A percentile compares a stretch with the other conserved stretches of the same genome.
Conservation (phyloP, 2,888 invertebrate genomes). For the Erpobdella octoculata region DNA sequence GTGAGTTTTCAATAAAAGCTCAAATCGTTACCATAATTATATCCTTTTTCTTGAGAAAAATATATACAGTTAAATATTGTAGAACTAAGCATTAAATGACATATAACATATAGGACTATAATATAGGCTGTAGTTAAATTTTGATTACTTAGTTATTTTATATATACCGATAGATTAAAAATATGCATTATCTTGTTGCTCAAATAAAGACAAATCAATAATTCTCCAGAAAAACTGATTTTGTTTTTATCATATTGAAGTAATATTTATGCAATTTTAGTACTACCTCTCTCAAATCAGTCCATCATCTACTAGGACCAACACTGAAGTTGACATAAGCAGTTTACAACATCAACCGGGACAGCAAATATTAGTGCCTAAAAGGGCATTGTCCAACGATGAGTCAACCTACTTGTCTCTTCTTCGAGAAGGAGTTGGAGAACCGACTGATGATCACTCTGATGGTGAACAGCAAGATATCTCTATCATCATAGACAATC, state of each 20-base stretch:
- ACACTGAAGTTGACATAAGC: constrained; percentile 1
- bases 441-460: constrained; percentile 41
- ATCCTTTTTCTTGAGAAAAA: too few relatives aligned
- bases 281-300: constrained; percentile 34
- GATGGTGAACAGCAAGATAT: constrained; percentile 55
- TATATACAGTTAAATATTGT: too few relatives aligned
- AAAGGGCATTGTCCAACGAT: not conserved
- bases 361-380: not conserved
- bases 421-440: not conserved
- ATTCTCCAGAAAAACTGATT: not conserved
- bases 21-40: too few relatives aligned
- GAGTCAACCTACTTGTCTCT: not conserved
- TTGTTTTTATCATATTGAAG: not conserved
- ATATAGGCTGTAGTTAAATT: too few relatives aligned
- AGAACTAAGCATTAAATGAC: too few relatives aligned
- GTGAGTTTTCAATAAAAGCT: too few relatives aligned
- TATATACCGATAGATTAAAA: too few relatives aligned
- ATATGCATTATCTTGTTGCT: not conserved
- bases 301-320: constrained; percentile 24
- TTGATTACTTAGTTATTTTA: too few relatives aligned
- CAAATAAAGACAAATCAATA: not conserved
- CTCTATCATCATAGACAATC: constrained; percentile 64
- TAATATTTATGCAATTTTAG: constrained; percentile 11
- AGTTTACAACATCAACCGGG: not conserved
- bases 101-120: too few relatives aligned